These are phyloP conservation scores for Vanessa cardui DNA, from an alignment of 2,888 invertebrate genomes.

Conservation along the genomic window DNA sequence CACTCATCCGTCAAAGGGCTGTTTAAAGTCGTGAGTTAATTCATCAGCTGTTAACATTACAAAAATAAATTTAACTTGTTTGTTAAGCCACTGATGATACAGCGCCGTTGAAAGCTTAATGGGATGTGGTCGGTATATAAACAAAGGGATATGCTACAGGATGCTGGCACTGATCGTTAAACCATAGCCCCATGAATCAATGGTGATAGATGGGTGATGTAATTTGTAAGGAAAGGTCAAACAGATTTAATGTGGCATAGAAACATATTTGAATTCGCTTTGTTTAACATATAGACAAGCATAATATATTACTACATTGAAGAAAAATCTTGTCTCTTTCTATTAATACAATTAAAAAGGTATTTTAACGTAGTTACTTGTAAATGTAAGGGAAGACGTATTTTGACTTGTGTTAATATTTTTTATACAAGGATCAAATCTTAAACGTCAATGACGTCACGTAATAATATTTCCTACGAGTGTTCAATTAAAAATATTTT, in stretches of 20 bases:
- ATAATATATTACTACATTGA: no score
- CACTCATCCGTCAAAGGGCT: neutral
- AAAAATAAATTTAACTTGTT: constrained; percentile 9
- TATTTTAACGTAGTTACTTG: no score
- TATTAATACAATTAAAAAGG: no score
- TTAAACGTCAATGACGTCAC: no score
- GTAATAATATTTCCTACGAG: no score
- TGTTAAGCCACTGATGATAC: neutral
- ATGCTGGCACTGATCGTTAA: constrained; percentile 10
- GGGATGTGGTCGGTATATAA: constrained; percentile 9
- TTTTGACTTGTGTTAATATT: no score
- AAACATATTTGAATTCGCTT: neutral
- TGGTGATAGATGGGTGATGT: constrained; percentile 9
- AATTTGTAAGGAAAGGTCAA: constrained; percentile 11
- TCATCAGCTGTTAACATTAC: constrained; percentile 3
- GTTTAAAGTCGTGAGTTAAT: neutral
- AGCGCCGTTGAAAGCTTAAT: constrained; percentile 8
- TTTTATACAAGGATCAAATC: no score
- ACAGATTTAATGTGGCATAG: constrained; percentile 3
- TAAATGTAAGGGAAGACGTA: no score
- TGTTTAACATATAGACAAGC: no score
- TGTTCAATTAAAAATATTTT: no score
- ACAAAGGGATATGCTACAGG: constrained; percentile 11
- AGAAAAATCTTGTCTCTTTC: no score
- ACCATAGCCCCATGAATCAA: constrained; percentile 9